Percentiles rank a stretch among this genome's conserved stretches.
Conservation (phyloP, 2,888 invertebrate species). For the Nesidiocoris tenuis region DNA sequence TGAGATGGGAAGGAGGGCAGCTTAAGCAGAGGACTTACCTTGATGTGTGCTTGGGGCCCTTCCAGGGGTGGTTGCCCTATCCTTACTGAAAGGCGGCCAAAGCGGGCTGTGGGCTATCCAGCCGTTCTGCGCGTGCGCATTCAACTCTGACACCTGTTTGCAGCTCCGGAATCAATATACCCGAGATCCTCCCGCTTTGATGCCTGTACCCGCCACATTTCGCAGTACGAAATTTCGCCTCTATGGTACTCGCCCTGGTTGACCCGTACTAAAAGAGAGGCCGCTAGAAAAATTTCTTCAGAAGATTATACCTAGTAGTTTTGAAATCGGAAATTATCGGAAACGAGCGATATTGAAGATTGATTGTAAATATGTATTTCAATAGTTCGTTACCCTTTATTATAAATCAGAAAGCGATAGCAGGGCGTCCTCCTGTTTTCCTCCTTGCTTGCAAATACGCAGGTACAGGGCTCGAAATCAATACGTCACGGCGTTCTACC, state of each 20-base stretch:
- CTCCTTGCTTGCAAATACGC: constrained; percentile 17
- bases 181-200: not conserved
- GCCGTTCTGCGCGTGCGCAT: constrained; percentile 21
- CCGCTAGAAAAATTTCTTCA: too few species aligned
- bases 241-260: not conserved
- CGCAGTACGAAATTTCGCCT: constrained; percentile 22
- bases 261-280: too few species aligned
- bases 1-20: not conserved
- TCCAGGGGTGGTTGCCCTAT: constrained; percentile 40
- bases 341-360: too few species aligned
- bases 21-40: constrained; percentile 13
- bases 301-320: too few species aligned
- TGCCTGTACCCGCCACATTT: constrained; percentile 15
- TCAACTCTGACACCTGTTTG: constrained; percentile 41
- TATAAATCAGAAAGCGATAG: not conserved
- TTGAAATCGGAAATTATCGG: too few species aligned
- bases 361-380: too few species aligned
- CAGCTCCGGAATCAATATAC: constrained; percentile 38
- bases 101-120: not conserved
- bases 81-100: constrained; percentile 29
- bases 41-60: constrained; percentile 31
- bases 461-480: constrained; percentile 27
- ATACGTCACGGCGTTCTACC: constrained; percentile 15
- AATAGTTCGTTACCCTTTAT: too few species aligned
- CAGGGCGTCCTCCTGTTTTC: not conserved